These are phyloP conservation scores for Camelus bactrianus DNA, from an alignment of 2,113 vertebrate species.

Conservation along the genomic window DNA sequence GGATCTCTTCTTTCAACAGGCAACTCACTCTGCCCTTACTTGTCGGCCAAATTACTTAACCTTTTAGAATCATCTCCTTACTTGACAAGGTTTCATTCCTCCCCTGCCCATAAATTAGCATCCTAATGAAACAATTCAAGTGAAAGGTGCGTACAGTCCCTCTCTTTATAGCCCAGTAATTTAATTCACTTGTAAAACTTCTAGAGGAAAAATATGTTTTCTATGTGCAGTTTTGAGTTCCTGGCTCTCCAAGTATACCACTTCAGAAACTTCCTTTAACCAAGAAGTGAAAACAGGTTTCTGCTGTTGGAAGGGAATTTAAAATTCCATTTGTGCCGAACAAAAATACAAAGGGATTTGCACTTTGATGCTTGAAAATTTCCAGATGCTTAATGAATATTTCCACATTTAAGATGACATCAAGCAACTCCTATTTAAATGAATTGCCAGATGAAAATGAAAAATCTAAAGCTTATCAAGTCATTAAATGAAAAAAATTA, in stretches of 20 bases:
- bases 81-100: conserved; percentile 43
- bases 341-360: not conserved
- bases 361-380: not conserved
- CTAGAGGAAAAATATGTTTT: conserved; percentile 31
- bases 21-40: conserved; percentile 65
- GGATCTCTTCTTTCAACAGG: not conserved
- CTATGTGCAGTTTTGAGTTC: not conserved
- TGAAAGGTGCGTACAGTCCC: not conserved
- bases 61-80: conserved; percentile 55
- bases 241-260: not conserved
- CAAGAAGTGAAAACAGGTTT: not conserved
- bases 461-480: not conserved
- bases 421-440: not conserved
- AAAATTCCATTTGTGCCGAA: conserved; percentile 19
- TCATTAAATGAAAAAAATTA: not conserved
- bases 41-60: conserved; percentile 72
- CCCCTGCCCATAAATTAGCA: conserved; percentile 45
- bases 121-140: conserved; percentile 46
- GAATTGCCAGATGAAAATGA: conserved; percentile 14
- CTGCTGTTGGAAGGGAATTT: conserved; percentile 3
- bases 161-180: not conserved
- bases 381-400: not conserved
- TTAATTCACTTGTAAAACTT: conserved; percentile 52
- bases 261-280: conserved; percentile 29
- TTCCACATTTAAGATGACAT: not conserved